Evolutionary conservation across 2,888 invertebrate genomes (phyloP).

Genomic region (Cylindroiulus punctatus): DNA sequence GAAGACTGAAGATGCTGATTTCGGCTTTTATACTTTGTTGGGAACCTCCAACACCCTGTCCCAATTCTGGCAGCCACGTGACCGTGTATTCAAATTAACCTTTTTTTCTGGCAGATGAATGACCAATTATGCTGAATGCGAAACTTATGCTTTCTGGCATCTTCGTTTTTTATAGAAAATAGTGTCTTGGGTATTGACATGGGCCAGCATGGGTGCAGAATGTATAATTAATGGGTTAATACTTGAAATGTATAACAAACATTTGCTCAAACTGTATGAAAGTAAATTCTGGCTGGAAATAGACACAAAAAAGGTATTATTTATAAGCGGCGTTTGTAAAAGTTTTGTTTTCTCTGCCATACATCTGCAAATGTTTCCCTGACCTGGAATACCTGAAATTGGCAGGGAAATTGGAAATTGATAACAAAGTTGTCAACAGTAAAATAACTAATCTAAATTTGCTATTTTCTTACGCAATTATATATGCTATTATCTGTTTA

Average conservation of each 20-base stretch:
- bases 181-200: constrained; percentile 11
- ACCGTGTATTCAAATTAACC: neutral
- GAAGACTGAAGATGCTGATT: neutral
- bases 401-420: no score
- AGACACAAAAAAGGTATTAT: neutral
- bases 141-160: constrained; percentile 16
- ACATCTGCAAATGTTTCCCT: neutral
- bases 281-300: neutral
- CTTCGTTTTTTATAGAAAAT: constrained; percentile 7
- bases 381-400: no score
- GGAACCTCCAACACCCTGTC: constrained; percentile 19
- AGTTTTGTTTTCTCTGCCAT: neutral
- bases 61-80: constrained; percentile 10
- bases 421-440: no score
- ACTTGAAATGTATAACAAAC: neutral
- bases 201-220: neutral
- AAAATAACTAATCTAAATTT: no score
- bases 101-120: neutral
- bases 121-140: constrained; percentile 4
- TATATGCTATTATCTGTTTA: no score
- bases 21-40: constrained; percentile 8
- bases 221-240: constrained; percentile 8
- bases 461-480: no score
- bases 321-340: constrained; percentile 19
- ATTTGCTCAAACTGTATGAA: neutral